Evolutionary conservation across 2,113 vertebrate species (phyloP), one percentile per base, ranked within the genome.

Genomic region (Rhadina sibilatrix): DNA sequence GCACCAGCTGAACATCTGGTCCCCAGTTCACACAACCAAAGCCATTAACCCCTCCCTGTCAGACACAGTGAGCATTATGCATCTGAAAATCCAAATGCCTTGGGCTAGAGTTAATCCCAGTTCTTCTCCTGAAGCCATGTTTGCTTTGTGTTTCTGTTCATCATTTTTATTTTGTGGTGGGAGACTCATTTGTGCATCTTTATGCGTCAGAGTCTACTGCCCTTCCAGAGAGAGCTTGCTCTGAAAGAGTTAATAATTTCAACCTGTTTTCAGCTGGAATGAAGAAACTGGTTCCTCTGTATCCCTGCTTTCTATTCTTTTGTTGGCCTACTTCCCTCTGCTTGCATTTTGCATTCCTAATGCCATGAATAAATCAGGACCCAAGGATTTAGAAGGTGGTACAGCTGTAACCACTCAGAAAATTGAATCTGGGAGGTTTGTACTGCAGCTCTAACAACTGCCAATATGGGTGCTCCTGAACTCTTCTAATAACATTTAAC

Each of bases 351-450:
- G 97, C 94, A 97, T 97, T 92, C 90, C 89, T 96, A 96, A 96
- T 97, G 87, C 94, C 75, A 95, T 97, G 96, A 97, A 97, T 97
- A 97, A 97, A 97, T 97, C 89, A 96, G 91, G 92, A 95, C 81
- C 91, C 76, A 91, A 90, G 92, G 95, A 96, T 96, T 96, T 96
- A 87, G 93, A 93, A 96, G 93, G 91, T 96, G 87, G 84, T 93
- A 96, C 96, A 97, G 96, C 97, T 97, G 96, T 93, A 97, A 89
- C 96, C 94, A 90, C 94, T 93, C 93, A 94, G 84, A 75, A 93
- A 95, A 96, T 71, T 33, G 70, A 92, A 91, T 90, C 76, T 85
- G 69, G 56, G 74, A 88, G 93, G 49, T 70, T 94, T 78, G 57
- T 75, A 44, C 57, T 93, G 92, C 90, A 82, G 61, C 88, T 90